These are phyloP conservation scores for Dasysyrphus tricinctus DNA, from an alignment of 2,888 invertebrate genomes.

Conservation along the genomic window DNA sequence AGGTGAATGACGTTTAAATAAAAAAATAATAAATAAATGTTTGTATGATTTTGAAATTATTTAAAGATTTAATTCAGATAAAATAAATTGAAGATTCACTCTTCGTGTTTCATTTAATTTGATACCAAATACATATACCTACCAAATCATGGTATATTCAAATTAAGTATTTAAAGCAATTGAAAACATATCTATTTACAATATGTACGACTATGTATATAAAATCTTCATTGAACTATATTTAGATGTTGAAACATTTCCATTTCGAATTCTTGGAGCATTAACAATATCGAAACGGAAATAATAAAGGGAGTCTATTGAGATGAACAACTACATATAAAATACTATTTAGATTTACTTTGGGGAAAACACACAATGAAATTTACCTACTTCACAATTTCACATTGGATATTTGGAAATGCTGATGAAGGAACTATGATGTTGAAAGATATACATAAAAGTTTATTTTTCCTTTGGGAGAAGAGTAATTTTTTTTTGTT, in stretches of 20 bases:
- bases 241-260: slow-evolving; percentile 38
- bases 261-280: slow-evolving; percentile 9
- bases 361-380: slow-evolving; percentile 7
- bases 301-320: slow-evolving; percentile 1
- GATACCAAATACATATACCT: not conserved
- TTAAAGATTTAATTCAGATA: not conserved
- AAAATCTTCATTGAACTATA: slow-evolving; percentile 20
- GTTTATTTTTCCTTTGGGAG: slow-evolving; percentile 21
- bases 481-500: not conserved
- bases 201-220: too few species aligned
- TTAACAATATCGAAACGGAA: slow-evolving; percentile 2
- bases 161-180: slow-evolving; percentile 17
- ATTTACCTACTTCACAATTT: not conserved
- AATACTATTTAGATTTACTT: slow-evolving; percentile 24
- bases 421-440: not conserved
- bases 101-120: not conserved
- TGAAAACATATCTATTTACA: not conserved
- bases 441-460: not conserved
- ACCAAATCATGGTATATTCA: not conserved
- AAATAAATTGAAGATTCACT: not conserved
- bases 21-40: not conserved
- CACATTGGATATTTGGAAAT: slow-evolving; percentile 15
- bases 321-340: not conserved
- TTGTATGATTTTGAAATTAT: not conserved
- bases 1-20: not conserved